Evolutionary conservation across 2,888 invertebrate genomes (phyloP), one percentile per base, ranked within the genome.

Genomic region (Lycophotia porphyrea): DNA sequence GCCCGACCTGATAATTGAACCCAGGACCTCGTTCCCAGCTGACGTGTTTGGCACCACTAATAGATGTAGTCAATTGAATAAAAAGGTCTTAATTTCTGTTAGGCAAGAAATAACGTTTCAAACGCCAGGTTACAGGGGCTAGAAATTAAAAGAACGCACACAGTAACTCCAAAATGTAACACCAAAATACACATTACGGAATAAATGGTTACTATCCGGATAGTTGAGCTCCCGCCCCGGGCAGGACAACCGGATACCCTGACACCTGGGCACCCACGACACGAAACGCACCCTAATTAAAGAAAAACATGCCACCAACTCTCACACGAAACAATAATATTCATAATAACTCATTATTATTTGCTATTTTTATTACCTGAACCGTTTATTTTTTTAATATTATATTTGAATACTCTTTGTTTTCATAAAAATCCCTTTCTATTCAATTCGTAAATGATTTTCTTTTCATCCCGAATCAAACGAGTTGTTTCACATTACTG

Each of bases 271-370:
- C 52, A 63, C 47, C 34, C 39, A 39, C n/a, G 15, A 34, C 67
- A 49, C 42, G 49, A 65, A 84, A 88, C 82, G 83, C 84, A 80
- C 78, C 70, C 81, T 92, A 90, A 91, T 92, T 91, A 91, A 91
- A 90, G 81, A 89, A 90, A 90, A 91, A 90, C 88, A 90, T 87
- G 78, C 68, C 81, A 60, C 68, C 65, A 67, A 71, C 77, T 66
- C 65, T 58, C 73, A 73, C 74, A 75, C 64, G 24, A 58, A 76
- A 63, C 63, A 78, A 64, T 76, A 27, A 78, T 81, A 82, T 80
- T 80, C 73, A 78, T 64, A 78, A 80, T 60, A 72, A 75, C 72
- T 77, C 81, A 80, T 83, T 80, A 80, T 58, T 72, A 80, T 81
- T 34, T 58, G 8, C 9, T 58, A 58, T 58, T 55, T 67, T 49